Evolutionary conservation across 2,113 vertebrate genomes (phyloP).

Genomic region (Hemiprocne comata): DNA sequence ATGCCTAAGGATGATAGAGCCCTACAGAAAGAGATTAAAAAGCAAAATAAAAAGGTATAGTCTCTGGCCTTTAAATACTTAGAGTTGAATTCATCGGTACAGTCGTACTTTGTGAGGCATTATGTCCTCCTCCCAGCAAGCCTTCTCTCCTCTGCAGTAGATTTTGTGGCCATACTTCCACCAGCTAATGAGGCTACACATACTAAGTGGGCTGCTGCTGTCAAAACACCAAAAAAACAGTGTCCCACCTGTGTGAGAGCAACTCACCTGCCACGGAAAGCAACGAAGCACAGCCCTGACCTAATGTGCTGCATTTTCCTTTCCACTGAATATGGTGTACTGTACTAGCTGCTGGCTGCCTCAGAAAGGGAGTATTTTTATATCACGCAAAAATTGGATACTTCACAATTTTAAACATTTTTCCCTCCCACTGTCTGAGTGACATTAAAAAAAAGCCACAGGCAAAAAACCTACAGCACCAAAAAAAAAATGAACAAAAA

Average conservation of each 20-base stretch:
- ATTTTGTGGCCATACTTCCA: neutral
- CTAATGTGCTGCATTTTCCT: neutral
- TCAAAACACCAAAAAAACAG: neutral
- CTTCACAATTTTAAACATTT: neutral
- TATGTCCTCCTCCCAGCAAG: neutral
- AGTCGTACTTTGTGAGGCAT: neutral
- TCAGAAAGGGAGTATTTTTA: neutral
- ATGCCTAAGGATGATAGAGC: neutral
- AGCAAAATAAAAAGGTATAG: neutral
- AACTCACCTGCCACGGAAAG: neutral
- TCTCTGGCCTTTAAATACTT: neutral
- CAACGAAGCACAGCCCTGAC: neutral
- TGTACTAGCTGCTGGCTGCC: neutral
- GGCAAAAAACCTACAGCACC: neutral
- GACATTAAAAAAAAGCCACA: neutral
- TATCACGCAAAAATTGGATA: constrained; percentile 7
- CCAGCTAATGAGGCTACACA: neutral
- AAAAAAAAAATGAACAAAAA: neutral
- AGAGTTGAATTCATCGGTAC: fast-evolving
- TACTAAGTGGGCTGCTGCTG: neutral
- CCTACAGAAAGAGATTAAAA: neutral
- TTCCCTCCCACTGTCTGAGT: neutral
- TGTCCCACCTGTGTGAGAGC: fast-evolving
- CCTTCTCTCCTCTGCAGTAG: neutral
- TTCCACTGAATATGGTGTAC: neutral